phyloP scores from a whole-genome alignment of 2,797 vertebrate genomes.

The Alcedo quadribrachys region DNA sequence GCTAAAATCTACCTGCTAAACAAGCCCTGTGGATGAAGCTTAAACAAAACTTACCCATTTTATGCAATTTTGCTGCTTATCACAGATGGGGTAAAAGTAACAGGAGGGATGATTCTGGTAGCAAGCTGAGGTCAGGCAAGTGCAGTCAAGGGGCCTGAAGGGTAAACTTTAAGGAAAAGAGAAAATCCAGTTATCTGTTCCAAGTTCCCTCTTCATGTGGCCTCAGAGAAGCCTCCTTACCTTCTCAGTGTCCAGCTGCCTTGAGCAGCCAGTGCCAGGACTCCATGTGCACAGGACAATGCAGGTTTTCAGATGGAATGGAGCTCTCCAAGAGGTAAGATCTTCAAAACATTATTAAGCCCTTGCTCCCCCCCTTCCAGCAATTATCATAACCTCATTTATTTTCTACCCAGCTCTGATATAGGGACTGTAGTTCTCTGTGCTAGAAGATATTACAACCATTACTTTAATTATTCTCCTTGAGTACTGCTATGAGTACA shows the following conservation, averaged over 20 bases:
- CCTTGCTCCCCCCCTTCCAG: not conserved
- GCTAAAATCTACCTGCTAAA: not conserved
- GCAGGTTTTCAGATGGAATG: not conserved
- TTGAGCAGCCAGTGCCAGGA: not conserved
- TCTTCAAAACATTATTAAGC: not conserved
- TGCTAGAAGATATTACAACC: not conserved
- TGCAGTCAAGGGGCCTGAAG: not conserved
- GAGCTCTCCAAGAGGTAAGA: not conserved
- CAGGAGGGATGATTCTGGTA: not conserved
- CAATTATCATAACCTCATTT: not conserved
- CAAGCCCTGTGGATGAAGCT: not conserved
- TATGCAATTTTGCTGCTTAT: not conserved
- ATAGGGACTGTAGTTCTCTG: not conserved
- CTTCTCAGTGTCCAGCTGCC: not conserved
- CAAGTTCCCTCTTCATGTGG: not conserved
- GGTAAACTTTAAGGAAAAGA: not conserved
- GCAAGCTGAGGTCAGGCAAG: not conserved
- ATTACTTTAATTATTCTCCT: conserved; percentile 6
- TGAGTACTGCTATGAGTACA: not conserved
- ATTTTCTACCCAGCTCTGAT: not conserved
- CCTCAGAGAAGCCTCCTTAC: not conserved
- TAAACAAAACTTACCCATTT: not conserved
- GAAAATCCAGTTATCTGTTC: not conserved
- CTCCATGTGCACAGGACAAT: not conserved
- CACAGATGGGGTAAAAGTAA: not conserved